Conservation (phyloP, 2,797 vertebrate genomes). For the Sebastes trivittatus region DNA sequence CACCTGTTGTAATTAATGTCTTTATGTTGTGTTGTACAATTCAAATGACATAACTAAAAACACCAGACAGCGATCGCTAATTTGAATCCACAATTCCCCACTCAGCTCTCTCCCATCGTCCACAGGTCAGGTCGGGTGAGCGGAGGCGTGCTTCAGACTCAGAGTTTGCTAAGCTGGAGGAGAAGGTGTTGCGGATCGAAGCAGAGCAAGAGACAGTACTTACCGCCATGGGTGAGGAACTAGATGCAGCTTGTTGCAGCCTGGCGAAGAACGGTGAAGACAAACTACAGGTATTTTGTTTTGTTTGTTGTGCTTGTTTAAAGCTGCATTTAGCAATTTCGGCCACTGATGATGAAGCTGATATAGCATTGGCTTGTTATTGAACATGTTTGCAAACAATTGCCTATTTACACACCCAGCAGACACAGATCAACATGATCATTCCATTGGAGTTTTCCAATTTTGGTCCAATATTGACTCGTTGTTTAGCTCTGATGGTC, state of each 20-base stretch:
- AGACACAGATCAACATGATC: not conserved
- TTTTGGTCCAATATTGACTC: not conserved
- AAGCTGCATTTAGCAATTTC: not conserved
- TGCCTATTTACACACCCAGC: not conserved
- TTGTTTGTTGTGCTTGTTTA: not conserved
- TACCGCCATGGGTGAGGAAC: constrained; percentile 85
- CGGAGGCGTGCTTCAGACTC: constrained; percentile 79
- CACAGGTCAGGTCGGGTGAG: constrained; percentile 82
- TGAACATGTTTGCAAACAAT: not conserved
- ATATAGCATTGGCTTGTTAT: not conserved
- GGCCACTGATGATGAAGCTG: not conserved
- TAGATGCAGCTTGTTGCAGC: constrained; percentile 87
- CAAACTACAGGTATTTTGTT: constrained; percentile 87
- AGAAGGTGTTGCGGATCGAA: constrained; percentile 84
- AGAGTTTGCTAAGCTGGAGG: constrained; percentile 79
- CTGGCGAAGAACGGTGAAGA: constrained; percentile 86
- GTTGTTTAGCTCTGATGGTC: not conserved
- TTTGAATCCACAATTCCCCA: not conserved
- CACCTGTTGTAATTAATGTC: not conserved
- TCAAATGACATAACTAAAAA: not conserved
- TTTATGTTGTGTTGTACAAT: not conserved
- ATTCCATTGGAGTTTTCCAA: not conserved
- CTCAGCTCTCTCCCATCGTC: not conserved
- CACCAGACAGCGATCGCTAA: not conserved
- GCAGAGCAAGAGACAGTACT: constrained; percentile 88